phyloP scores from a whole-genome alignment of 2,888 invertebrate species.

The Cerastis rubricosa region DNA sequence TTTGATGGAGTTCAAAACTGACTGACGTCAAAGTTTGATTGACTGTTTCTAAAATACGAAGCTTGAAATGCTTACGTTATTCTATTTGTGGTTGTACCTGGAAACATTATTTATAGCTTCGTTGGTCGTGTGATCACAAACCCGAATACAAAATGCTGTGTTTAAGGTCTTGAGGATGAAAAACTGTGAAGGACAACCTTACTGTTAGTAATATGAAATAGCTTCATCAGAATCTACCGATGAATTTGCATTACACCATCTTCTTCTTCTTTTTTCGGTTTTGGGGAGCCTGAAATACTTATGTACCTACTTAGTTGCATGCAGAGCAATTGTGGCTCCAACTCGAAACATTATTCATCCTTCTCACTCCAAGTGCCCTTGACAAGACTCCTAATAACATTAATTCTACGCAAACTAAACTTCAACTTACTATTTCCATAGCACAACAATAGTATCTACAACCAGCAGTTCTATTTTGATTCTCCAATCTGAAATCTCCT shows the following conservation, averaged over 20 bases:
- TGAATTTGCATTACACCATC: neutral
- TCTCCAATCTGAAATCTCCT: constrained; percentile 13
- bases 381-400: neutral
- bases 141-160: constrained; percentile 4
- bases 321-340: neutral
- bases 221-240: neutral
- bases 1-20: constrained; percentile 39
- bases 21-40: constrained; percentile 56
- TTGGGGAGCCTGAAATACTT: neutral
- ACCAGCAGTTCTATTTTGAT: constrained; percentile 23
- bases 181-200: neutral
- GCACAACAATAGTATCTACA: neutral
- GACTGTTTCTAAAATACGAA: constrained; percentile 38
- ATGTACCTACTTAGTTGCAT: neutral
- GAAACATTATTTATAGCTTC: constrained; percentile 21
- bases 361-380: neutral
- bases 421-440: neutral
- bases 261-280: neutral
- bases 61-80: constrained; percentile 28
- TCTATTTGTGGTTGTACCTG: constrained; percentile 42
- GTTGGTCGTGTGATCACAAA: constrained; percentile 23
- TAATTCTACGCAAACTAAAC: neutral
- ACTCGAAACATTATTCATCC: neutral
- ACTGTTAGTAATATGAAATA: neutral
- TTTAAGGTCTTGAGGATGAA: constrained; percentile 6